Evolutionary conservation across 2,113 vertebrate species (phyloP), one percentile per base, ranked within the genome.

Genomic region (Perca schrenkii): DNA sequence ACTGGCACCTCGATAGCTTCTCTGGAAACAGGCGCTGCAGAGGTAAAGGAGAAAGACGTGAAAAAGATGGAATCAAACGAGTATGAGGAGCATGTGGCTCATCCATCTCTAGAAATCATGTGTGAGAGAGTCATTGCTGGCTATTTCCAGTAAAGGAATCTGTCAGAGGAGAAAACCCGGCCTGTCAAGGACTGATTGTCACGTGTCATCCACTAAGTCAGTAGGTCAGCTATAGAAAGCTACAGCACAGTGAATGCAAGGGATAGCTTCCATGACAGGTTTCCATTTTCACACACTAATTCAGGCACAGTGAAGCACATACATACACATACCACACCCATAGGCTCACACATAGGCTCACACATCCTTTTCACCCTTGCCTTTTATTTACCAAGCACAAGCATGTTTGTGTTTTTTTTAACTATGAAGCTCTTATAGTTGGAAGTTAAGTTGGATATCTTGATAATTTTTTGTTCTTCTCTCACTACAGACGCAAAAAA

Each of bases 1-100:
- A 90, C 73, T 73, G 95, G 34, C 95, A 95, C 12, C 89, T 84
- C 0, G 96, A 94, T 84, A 94, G 78, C 69, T 90, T 95, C 31
- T 95, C 95, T 0, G 96, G 96, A 88, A 96, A 97, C 84, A 95
- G 77, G 49, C 92, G 95, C 98, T 99, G 91, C 53, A 82, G 36
- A 58, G 14, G 25, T 62, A 2, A 49, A 40, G 62, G 31, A 1
- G 10, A 53, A 72, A 61, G 65, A 52, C 1, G 53, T n/a, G 72
- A 64, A 21, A 64, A 47, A 77, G 17, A 79, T 2, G 22, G 43
- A 58, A 28, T 84, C 60, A 76, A 81, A 76, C 79, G 62, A 63
- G 4, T 80, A 66, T 0, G 73, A 83, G 34, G 7, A 77, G 64
- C 67, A 72, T 53, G 74, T 67, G 58, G 74, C 66, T 62, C 72